Percentiles rank a stretch among this genome's conserved stretches.
phyloP scores from a whole-genome alignment of 2,113 vertebrate species.

The Neopipo cinnamomea region DNA sequence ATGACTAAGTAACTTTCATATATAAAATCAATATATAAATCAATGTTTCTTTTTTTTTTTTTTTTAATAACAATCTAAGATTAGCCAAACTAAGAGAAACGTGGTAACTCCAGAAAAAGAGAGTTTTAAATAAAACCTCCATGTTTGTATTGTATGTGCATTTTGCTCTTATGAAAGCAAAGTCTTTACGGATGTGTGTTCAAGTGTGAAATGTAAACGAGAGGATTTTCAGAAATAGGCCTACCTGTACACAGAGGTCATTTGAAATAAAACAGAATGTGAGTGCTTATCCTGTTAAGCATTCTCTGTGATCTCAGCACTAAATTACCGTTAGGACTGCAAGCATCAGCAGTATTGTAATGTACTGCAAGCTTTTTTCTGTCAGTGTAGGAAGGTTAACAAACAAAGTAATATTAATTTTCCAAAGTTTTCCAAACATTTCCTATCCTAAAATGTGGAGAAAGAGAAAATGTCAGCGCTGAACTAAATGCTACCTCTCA shows the following conservation, averaged over 20 bases:
- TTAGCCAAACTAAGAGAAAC: background rate
- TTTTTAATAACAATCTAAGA: background rate
- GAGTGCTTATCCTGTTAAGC: background rate
- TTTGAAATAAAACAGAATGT: background rate
- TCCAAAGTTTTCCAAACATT: background rate
- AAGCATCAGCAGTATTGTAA: background rate
- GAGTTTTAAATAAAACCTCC: background rate
- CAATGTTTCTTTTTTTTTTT: rapidly evolving
- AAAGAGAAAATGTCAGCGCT: background rate
- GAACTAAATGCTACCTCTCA: background rate
- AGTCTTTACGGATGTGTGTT: background rate
- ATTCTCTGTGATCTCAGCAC: slow-evolving; percentile 35
- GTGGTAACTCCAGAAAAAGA: background rate
- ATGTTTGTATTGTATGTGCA: background rate
- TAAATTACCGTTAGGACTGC: slow-evolving; percentile 20
- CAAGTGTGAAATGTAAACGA: background rate
- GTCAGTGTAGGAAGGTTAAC: background rate
- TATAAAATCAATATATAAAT: background rate
- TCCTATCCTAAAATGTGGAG: background rate
- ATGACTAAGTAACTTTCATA: background rate
- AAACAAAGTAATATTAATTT: background rate
- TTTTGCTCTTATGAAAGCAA: background rate
- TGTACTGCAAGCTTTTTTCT: background rate
- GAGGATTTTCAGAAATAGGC: background rate
- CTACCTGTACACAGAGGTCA: background rate